These are phyloP conservation scores for Gallinago paraguaiae DNA, from an alignment of 2,113 vertebrate species.

Conservation along the genomic window DNA sequence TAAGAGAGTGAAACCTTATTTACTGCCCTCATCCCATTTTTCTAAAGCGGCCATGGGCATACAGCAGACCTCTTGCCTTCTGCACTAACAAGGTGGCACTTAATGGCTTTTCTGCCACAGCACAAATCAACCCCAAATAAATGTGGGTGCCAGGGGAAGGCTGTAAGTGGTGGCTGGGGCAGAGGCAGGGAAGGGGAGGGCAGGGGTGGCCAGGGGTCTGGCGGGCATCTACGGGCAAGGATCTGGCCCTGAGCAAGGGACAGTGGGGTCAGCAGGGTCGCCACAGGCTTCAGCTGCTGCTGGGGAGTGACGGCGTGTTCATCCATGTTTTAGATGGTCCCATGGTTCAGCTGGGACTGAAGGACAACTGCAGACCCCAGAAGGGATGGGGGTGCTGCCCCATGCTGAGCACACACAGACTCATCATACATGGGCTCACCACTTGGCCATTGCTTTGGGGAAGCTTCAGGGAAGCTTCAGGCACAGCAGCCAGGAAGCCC, in stretches of 20 bases:
- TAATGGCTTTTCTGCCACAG: background rate
- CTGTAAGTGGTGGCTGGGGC: background rate
- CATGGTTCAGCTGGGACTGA: background rate
- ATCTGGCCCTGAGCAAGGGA: background rate
- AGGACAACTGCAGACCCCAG: background rate
- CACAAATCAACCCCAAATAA: background rate
- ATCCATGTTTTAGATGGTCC: background rate
- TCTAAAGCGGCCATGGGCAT: background rate
- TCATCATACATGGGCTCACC: background rate
- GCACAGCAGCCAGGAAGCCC: background rate
- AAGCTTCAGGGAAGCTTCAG: background rate
- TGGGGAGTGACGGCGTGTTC: fast-evolving
- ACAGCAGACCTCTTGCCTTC: background rate
- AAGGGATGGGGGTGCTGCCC: background rate
- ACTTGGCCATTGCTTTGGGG: background rate
- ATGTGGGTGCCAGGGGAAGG: fast-evolving
- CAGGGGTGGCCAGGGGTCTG: background rate
- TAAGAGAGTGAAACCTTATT: constrained; percentile 48
- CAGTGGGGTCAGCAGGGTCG: background rate
- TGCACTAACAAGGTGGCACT: background rate
- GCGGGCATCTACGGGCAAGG: background rate
- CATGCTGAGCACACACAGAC: background rate
- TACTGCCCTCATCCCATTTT: background rate
- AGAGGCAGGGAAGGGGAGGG: background rate
- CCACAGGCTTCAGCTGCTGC: background rate